Conservation (phyloP, 2,113 vertebrate genomes). For the Anser cygnoides region DNA sequence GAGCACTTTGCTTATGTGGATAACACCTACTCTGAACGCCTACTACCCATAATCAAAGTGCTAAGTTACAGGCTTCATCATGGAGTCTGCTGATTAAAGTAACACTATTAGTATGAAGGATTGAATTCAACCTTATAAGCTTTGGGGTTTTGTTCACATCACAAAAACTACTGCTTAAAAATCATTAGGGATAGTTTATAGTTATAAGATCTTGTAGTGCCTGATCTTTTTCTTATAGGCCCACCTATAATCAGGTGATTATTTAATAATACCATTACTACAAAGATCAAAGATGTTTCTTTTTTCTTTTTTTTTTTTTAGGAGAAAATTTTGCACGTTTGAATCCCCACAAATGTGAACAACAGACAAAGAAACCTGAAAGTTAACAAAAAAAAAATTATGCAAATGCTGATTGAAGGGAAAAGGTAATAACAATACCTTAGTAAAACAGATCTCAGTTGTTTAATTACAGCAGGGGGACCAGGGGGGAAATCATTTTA, state of each 20-base stretch:
- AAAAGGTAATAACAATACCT: background rate
- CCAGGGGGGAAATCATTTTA: background rate
- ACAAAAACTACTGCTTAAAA: background rate
- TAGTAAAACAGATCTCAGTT: background rate
- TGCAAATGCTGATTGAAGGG: background rate
- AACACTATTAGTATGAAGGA: background rate
- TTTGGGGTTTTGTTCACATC: background rate
- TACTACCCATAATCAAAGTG: too few relatives aligned
- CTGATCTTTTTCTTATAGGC: background rate
- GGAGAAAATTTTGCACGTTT: background rate
- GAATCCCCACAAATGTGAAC: background rate
- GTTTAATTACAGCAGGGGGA: background rate
- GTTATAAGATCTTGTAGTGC: background rate
- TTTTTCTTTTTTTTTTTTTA: background rate
- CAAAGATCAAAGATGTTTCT: background rate
- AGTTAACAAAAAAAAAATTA: background rate
- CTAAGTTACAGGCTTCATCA: background rate
- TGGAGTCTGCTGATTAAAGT: background rate
- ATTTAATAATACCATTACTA: background rate
- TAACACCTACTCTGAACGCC: background rate
- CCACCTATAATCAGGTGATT: background rate
- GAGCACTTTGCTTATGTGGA: background rate
- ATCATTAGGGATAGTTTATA: background rate
- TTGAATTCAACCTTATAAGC: background rate
- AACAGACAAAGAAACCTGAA: background rate